Evolutionary conservation across 1,140 invertebrate genomes (phyloP).

Genomic region (Teleogryllus occipitalis): DNA sequence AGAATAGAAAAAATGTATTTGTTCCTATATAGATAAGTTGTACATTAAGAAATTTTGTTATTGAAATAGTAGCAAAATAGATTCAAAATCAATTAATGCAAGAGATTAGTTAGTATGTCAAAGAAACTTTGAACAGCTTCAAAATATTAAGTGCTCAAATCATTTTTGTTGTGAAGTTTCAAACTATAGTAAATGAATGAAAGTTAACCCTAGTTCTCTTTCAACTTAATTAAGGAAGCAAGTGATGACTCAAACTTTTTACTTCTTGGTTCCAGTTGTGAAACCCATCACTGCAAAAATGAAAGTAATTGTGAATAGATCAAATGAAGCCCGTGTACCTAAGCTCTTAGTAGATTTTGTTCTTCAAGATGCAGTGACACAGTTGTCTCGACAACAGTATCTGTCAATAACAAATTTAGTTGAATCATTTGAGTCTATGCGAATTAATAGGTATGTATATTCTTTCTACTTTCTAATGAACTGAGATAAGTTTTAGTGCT

Average conservation of each 20-base stretch:
- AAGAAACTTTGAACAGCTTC: no score
- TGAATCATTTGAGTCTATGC: slow-evolving; percentile 58
- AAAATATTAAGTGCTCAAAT: no score
- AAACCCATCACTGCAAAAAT: slow-evolving; percentile 69
- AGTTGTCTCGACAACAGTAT: slow-evolving; percentile 64
- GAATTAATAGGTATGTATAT: slow-evolving; percentile 51
- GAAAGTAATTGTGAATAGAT: slow-evolving; percentile 70
- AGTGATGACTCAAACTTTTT: not conserved
- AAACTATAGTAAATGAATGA: not conserved
- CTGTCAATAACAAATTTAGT: slow-evolving; percentile 55
- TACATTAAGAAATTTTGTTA: no score
- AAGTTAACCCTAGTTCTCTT: not conserved
- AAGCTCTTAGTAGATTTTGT: slow-evolving; percentile 66
- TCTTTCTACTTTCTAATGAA: not conserved
- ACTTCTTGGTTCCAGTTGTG: slow-evolving; percentile 42
- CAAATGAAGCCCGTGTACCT: slow-evolving; percentile 58
- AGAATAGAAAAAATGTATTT: no score
- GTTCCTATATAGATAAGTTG: no score
- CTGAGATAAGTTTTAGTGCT: no score
- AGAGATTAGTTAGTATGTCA: no score
- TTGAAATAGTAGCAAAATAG: no score
- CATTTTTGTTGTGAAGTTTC: not conserved
- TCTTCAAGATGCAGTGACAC: slow-evolving; percentile 65
- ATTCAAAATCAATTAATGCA: no score
- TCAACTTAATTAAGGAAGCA: no score